A percentile compares a stretch with the other conserved stretches of the same genome.
These are phyloP conservation scores for Corythornis madagascariensis DNA, from an alignment of 2,113 vertebrate genomes.

Conservation along the genomic window DNA sequence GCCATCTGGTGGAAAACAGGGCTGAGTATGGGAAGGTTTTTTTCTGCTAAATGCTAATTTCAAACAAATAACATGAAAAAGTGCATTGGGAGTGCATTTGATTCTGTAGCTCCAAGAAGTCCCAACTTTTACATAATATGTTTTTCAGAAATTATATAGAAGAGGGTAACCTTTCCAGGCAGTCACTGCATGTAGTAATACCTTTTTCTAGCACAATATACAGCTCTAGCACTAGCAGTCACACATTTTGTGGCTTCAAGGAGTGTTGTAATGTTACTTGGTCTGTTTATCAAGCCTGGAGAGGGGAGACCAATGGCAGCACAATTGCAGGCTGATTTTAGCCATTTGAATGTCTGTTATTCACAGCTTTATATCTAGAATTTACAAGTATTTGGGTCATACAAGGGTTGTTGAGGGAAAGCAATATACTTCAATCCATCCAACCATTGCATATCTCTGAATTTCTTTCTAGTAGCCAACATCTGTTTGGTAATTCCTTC, in stretches of 20 bases:
- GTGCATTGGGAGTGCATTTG: not conserved
- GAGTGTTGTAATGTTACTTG: constrained; percentile 6
- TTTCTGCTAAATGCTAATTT: not conserved
- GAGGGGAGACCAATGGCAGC: not conserved
- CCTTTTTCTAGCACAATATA: not conserved
- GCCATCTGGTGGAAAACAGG: constrained; percentile 50
- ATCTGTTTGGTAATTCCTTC: not conserved
- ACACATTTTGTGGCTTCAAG: not conserved
- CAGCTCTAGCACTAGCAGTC: not conserved
- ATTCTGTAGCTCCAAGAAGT: not conserved
- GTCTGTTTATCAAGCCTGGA: constrained; percentile 16
- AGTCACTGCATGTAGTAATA: not conserved
- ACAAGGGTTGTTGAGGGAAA: not conserved
- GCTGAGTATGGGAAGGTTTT: not conserved
- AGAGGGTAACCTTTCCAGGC: not conserved
- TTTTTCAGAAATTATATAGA: not conserved
- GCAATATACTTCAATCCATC: not conserved
- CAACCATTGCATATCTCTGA: not conserved
- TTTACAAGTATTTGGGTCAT: constrained; percentile 23
- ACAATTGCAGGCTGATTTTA: not conserved
- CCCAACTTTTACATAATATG: not conserved
- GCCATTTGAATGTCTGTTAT: not conserved
- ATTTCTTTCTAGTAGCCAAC: constrained; percentile 2
- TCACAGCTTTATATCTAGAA: constrained; percentile 33
- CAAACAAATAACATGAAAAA: not conserved